Percentiles rank a stretch among this genome's conserved stretches.
These are phyloP conservation scores for Heterotis niloticus DNA, from an alignment of 2,113 vertebrate species.

Conservation along the genomic window DNA sequence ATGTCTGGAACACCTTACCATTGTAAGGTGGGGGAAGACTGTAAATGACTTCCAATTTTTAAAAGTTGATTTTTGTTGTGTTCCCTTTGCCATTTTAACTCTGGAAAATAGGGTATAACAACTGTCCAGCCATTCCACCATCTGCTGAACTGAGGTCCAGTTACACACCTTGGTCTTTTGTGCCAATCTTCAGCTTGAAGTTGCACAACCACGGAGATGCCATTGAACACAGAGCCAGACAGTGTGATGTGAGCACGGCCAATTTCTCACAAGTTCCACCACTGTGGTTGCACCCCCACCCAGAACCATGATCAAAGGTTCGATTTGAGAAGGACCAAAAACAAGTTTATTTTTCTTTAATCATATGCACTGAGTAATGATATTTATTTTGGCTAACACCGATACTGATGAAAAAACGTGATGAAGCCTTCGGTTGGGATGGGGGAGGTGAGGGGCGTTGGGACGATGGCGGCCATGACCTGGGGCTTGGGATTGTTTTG, in stretches of 20 bases:
- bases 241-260: slow-evolving; percentile 20
- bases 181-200: too few species aligned
- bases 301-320: slow-evolving; percentile 41
- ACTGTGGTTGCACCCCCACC: slow-evolving; percentile 23
- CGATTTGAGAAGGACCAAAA: slow-evolving; percentile 30
- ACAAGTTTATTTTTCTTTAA: slow-evolving; percentile 45
- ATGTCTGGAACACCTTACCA: too few species aligned
- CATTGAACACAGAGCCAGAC: background rate
- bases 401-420: slow-evolving; percentile 23
- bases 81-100: too few species aligned
- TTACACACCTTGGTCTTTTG: background rate
- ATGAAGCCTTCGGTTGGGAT: background rate
- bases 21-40: too few species aligned
- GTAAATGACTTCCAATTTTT: too few species aligned
- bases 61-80: too few species aligned
- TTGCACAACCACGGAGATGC: background rate
- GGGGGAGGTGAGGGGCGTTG: background rate
- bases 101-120: background rate
- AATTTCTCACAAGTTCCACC: background rate
- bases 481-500: background rate
- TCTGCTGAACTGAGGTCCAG: background rate
- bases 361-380: slow-evolving; percentile 36
- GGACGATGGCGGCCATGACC: slow-evolving; percentile 4
- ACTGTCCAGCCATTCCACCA: background rate
- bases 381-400: slow-evolving; percentile 37